These are phyloP conservation scores for Cancer borealis DNA, from an alignment of 2,888 invertebrate species.

Conservation along the genomic window DNA sequence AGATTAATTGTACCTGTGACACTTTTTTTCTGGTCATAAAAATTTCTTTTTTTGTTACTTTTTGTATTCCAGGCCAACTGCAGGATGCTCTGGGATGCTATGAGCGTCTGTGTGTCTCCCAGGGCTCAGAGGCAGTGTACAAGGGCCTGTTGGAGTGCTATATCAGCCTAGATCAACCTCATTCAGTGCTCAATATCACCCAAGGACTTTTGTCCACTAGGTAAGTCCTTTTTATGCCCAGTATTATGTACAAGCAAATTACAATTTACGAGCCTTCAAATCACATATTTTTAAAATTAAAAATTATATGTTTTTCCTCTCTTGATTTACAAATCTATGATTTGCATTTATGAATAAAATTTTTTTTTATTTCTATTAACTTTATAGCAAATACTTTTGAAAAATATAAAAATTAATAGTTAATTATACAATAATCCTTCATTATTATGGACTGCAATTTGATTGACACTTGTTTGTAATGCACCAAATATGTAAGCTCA, in stretches of 20 bases:
- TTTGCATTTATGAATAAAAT: too few species aligned
- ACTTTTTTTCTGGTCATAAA: neutral
- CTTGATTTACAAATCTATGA: too few species aligned
- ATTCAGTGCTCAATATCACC: conserved; percentile 88
- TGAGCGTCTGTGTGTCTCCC: conserved; percentile 84
- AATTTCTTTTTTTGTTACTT: neutral
- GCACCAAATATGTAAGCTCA: too few species aligned
- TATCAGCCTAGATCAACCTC: conserved; percentile 91
- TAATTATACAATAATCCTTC: too few species aligned
- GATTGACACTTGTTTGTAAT: too few species aligned
- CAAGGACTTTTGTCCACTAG: conserved; percentile 85
- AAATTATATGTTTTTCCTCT: too few species aligned
- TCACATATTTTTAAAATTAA: too few species aligned
- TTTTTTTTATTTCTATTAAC: too few species aligned
- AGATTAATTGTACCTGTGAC: neutral
- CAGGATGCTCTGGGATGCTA: conserved; percentile 92
- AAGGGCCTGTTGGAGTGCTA: conserved; percentile 92
- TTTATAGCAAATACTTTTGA: too few species aligned
- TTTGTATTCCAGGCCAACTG: conserved; percentile 79
- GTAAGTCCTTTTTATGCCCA: conserved; percentile 78
- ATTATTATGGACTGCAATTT: too few species aligned
- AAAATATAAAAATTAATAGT: too few species aligned
- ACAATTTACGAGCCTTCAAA: too few species aligned
- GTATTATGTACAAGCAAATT: conserved; percentile 44
- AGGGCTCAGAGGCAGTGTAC: conserved; percentile 79